Percentiles rank a stretch among this genome's conserved stretches.
Conservation (phyloP, 1,140 invertebrate species). For the Oryzaephilus surinamensis region DNA sequence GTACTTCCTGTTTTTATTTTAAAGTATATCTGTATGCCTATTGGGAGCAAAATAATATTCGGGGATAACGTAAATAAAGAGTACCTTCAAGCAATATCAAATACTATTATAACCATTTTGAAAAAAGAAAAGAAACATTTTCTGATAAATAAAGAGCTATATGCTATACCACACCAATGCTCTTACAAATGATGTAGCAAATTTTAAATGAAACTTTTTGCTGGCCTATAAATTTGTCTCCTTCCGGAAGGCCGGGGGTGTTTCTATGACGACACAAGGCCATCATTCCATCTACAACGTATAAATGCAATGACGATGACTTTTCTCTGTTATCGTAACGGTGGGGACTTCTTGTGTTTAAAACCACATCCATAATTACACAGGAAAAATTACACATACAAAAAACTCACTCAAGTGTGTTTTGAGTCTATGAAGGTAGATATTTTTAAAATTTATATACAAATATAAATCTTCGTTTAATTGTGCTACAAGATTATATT, state of each 20-base stretch:
- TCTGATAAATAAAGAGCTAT: neutral
- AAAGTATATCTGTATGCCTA: neutral
- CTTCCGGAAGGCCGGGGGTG: conserved; percentile 13
- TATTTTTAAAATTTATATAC: no score
- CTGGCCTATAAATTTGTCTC: conserved; percentile 18
- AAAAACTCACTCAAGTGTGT: no score
- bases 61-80: neutral
- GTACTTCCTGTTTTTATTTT: neutral
- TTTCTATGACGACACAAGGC: conserved; percentile 17
- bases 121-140: conserved; percentile 1
- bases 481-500: no score
- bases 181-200: conserved; percentile 21
- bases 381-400: no score
- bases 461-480: no score
- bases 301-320: no score
- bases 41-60: neutral
- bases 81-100: neutral
- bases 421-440: no score
- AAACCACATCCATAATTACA: no score
- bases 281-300: no score
- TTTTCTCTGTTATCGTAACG: no score
- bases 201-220: conserved; percentile 21
- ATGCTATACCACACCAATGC: conserved; percentile 1
- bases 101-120: neutral
- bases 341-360: no score